Evolutionary conservation across 2,797 vertebrate species (phyloP).

Genomic region (Pangasius djambal): DNA sequence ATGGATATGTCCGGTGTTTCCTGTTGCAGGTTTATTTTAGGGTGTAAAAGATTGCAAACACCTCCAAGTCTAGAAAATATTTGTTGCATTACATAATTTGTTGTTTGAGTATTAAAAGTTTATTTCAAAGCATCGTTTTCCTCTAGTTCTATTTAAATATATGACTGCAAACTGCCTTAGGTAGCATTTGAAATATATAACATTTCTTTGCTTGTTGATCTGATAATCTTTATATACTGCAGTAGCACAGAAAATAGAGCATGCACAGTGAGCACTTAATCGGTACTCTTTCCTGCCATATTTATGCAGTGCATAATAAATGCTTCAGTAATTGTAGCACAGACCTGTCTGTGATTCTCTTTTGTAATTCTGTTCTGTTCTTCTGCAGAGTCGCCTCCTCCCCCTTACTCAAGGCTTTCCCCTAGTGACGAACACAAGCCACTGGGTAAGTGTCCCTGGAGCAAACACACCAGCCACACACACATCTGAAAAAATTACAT

Average conservation of each 20-base stretch:
- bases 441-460: slow-evolving; percentile 82
- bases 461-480: background rate
- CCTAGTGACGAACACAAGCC: slow-evolving; percentile 91
- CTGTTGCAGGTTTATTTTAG: slow-evolving; percentile 1
- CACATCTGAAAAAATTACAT: background rate
- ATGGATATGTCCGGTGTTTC: background rate
- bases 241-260: background rate
- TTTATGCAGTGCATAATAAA: slow-evolving; percentile 14
- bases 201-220: background rate
- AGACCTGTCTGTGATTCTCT: background rate
- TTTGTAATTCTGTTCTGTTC: slow-evolving; percentile 61
- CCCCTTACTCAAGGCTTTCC: slow-evolving; percentile 95
- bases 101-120: background rate
- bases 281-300: background rate
- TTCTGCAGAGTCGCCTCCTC: slow-evolving; percentile 96
- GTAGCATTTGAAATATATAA: background rate
- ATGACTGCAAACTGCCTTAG: no score
- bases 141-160: background rate
- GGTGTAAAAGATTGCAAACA: slow-evolving; percentile 11
- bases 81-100: background rate
- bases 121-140: background rate
- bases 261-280: background rate
- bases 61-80: background rate
- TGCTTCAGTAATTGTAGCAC: slow-evolving; percentile 1
- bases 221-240: background rate